phyloP scores from a whole-genome alignment of 2,113 vertebrate genomes.

The Cnemophilus loriae region DNA sequence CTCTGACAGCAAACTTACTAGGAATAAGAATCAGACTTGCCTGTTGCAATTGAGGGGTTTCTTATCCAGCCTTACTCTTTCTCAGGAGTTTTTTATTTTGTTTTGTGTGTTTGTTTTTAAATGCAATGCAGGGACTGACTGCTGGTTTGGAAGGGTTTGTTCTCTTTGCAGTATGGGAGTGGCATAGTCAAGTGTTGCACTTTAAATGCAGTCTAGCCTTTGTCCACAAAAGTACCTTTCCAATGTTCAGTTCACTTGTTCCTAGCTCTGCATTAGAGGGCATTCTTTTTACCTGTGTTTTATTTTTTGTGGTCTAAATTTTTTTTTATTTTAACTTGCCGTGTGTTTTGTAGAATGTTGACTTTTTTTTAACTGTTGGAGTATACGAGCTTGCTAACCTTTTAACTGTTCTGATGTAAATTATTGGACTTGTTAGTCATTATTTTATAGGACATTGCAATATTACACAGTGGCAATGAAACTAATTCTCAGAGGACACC shows the following conservation, averaged over 20 bases:
- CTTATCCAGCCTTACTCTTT: constrained; percentile 72
- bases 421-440: background rate
- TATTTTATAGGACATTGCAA: constrained; percentile 37
- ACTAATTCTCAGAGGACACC: background rate
- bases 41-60: constrained; percentile 57
- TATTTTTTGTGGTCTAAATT: background rate
- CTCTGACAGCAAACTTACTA: constrained; percentile 68
- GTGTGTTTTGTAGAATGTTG: constrained; percentile 25
- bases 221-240: constrained; percentile 68
- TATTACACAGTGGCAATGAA: constrained; percentile 7
- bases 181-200: constrained; percentile 70
- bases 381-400: background rate
- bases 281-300: constrained; percentile 50
- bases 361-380: background rate
- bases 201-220: constrained; percentile 72
- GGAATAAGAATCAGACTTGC: constrained; percentile 23
- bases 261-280: constrained; percentile 64
- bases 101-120: constrained; percentile 20
- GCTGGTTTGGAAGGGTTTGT: constrained; percentile 62
- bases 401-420: constrained; percentile 21
- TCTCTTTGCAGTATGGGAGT: constrained; percentile 54
- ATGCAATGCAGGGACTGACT: constrained; percentile 70
- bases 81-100: constrained; percentile 71
- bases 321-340: constrained; percentile 7
- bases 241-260: constrained; percentile 70